phyloP scores from a whole-genome alignment of 2,113 vertebrate genomes.

The Carassius gibelio region DNA sequence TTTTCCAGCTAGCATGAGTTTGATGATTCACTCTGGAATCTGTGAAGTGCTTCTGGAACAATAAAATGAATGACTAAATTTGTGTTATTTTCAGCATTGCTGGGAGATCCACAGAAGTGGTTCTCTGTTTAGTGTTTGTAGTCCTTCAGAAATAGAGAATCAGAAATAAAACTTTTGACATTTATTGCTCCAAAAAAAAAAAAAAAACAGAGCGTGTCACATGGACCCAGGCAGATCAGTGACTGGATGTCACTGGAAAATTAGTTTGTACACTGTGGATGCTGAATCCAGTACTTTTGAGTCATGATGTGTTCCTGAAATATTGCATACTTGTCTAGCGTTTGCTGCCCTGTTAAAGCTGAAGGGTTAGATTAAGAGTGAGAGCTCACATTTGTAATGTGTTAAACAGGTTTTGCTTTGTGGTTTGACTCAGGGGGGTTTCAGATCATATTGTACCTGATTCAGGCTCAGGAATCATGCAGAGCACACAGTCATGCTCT shows the following conservation, averaged over 20 bases:
- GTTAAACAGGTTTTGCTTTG: neutral
- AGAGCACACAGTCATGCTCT: neutral
- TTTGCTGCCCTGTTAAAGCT: neutral
- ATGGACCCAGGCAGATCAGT: neutral
- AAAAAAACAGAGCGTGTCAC: neutral
- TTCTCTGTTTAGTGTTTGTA: conserved; percentile 6
- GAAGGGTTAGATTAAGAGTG: neutral
- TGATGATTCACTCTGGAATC: conserved; percentile 29
- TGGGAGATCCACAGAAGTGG: conserved; percentile 10
- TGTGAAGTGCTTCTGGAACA: neutral
- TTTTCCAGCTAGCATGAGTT: neutral
- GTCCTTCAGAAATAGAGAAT: neutral
- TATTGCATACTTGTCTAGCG: conserved; percentile 6
- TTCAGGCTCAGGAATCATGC: neutral
- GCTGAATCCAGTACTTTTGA: conserved; percentile 3
- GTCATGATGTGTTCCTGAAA: neutral
- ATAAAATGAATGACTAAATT: conserved; percentile 12
- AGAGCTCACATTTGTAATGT: neutral
- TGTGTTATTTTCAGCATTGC: conserved; percentile 8
- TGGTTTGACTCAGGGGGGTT: neutral
- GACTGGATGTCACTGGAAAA: conserved; percentile 27
- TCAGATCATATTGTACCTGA: neutral
- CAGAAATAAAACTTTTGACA: neutral
- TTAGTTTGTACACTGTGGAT: conserved; percentile 20
- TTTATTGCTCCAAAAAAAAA: neutral